Percentiles rank a stretch among this genome's conserved stretches.
Evolutionary conservation across 2,797 vertebrate genomes (phyloP).

Genomic region (Poecilia wingei): DNA sequence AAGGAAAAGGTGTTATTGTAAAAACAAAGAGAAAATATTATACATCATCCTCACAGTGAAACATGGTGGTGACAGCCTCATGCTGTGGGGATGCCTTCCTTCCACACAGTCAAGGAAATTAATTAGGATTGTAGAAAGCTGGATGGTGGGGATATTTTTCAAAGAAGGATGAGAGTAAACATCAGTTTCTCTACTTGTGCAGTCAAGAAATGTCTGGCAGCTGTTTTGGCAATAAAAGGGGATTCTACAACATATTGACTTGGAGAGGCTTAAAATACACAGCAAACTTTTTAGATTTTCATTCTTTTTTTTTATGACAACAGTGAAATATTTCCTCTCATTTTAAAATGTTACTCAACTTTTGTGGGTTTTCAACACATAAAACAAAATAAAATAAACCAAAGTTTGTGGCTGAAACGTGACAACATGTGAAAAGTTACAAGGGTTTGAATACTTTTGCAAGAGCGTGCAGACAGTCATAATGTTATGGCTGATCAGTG

Average conservation of each 20-base stretch:
- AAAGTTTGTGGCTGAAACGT: not conserved
- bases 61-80: not conserved
- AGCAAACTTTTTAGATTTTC: not conserved
- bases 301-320: not conserved
- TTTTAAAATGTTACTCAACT: not conserved
- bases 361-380: not conserved
- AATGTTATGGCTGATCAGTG: conserved; percentile 19
- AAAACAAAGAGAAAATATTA: not conserved
- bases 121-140: not conserved
- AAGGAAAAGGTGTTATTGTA: not conserved
- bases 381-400: not conserved
- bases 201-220: not conserved
- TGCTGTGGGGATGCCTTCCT: not conserved
- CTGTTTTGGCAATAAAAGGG: not conserved
- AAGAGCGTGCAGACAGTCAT: conserved; percentile 15
- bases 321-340: not conserved
- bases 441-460: not conserved
- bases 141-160: not conserved
- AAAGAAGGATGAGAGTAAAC: not conserved
- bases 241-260: not conserved
- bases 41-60: not conserved
- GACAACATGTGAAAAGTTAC: not conserved
- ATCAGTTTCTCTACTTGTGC: not conserved
- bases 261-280: not conserved
- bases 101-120: not conserved